Percentiles rank a stretch among this genome's conserved stretches.
Evolutionary conservation across 2,888 invertebrate genomes (phyloP).

Genomic region (Hyles lineata): DNA sequence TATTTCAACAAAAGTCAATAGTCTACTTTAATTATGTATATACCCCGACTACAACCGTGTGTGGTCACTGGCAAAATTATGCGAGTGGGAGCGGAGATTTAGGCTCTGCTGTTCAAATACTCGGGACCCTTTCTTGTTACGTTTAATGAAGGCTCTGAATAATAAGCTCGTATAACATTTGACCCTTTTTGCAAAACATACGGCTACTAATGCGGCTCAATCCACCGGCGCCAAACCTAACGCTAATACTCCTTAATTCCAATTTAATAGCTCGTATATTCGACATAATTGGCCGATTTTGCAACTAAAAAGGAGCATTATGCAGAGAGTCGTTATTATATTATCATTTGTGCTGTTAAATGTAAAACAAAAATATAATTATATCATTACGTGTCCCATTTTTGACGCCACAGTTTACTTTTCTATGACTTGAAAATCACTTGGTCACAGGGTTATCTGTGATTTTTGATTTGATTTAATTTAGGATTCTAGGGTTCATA

Average conservation of each 20-base stretch:
- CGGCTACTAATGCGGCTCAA: background rate
- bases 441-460: too few relatives aligned
- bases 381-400: too few relatives aligned
- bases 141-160: constrained; percentile 21
- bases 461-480: too few relatives aligned
- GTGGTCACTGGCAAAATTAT: background rate
- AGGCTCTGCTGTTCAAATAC: background rate
- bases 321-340: background rate
- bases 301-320: background rate
- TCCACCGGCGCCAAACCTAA: background rate
- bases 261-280: background rate
- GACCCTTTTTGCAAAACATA: constrained; percentile 19
- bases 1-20: background rate
- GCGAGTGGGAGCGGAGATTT: background rate
- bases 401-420: too few relatives aligned
- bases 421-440: too few relatives aligned
- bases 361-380: too few relatives aligned
- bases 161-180: constrained; percentile 13
- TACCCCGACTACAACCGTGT: background rate
- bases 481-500: too few relatives aligned
- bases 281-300: background rate
- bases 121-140: constrained; percentile 16
- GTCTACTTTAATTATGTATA: background rate
- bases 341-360: background rate
- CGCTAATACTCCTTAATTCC: background rate